Conservation (phyloP, 1,140 invertebrate species). For the Drosophila pachea region DNA sequence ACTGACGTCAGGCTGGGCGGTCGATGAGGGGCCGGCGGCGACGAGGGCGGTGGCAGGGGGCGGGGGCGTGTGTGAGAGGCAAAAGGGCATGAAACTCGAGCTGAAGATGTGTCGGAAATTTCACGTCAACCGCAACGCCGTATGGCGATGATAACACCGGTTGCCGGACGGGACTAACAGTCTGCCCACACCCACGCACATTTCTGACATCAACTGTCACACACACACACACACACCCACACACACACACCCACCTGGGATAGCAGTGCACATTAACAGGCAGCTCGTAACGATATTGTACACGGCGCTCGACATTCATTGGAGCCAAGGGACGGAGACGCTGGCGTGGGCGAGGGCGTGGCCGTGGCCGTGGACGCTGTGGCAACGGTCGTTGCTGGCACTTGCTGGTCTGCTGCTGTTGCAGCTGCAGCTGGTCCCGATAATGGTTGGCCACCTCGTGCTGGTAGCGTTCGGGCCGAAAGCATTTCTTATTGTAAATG, state of each 20-base stretch:
- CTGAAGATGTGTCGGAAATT: slow-evolving; percentile 54
- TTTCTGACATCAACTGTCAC: slow-evolving; percentile 42
- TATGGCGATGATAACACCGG: slow-evolving; percentile 5
- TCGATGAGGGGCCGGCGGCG: not conserved
- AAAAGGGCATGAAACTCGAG: slow-evolving; percentile 49
- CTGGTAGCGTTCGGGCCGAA: slow-evolving; percentile 55
- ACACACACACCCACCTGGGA: slow-evolving; percentile 52
- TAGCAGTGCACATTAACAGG: slow-evolving; percentile 66
- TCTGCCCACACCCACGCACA: slow-evolving; percentile 9
- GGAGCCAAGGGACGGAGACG: slow-evolving; percentile 28
- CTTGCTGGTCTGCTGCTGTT: slow-evolving; percentile 26
- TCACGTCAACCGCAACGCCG: slow-evolving; percentile 31
- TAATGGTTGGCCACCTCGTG: slow-evolving; percentile 78
- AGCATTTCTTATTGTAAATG: slow-evolving; percentile 60
- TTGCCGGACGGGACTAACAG: slow-evolving; percentile 6
- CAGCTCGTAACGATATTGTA: slow-evolving; percentile 52
- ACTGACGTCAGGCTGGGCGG: slow-evolving; percentile 31
- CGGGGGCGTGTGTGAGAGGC: not conserved
- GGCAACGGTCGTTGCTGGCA: slow-evolving; percentile 2
- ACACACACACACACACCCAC: not conserved
- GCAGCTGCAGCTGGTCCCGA: slow-evolving; percentile 68
- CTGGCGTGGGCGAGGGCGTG: slow-evolving; percentile 3
- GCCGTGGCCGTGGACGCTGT: slow-evolving; percentile 1
- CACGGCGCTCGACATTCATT: slow-evolving; percentile 36
- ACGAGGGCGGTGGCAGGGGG: not conserved